Evolutionary conservation across 2,888 invertebrate species (phyloP).

Genomic region (Andricus quercusramuli): DNA sequence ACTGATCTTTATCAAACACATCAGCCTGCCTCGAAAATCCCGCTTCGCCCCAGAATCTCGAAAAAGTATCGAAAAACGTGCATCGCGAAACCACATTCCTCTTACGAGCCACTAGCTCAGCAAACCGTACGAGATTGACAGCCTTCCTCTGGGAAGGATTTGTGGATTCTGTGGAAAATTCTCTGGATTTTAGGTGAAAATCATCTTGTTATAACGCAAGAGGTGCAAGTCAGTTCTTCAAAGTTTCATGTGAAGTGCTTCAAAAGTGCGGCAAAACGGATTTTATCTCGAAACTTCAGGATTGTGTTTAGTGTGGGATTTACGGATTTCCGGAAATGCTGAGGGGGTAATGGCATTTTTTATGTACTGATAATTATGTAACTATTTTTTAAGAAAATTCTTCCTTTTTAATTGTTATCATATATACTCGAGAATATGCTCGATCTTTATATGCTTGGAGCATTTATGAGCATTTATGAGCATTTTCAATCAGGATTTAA

Average conservation of each 20-base stretch:
- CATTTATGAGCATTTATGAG: too few species aligned
- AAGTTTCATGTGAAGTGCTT: constrained; percentile 48
- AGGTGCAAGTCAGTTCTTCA: constrained; percentile 21
- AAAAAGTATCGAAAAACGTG: constrained; percentile 7
- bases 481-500: too few species aligned
- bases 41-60: not conserved
- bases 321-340: not conserved
- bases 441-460: too few species aligned
- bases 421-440: too few species aligned
- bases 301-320: not conserved
- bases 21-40: not conserved
- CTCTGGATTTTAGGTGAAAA: constrained; percentile 25
- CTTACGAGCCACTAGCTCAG: not conserved
- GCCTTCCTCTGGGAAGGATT: constrained; percentile 6
- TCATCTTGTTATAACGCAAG: constrained; percentile 10
- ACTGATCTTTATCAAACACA: too few species aligned
- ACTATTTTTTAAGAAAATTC: too few species aligned
- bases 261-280: constrained; percentile 51
- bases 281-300: not conserved
- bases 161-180: constrained; percentile 19
- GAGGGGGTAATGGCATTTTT: not conserved
- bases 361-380: not conserved
- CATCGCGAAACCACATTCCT: not conserved
- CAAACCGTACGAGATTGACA: constrained; percentile 6
- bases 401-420: too few species aligned